A percentile compares a stretch with the other conserved stretches of the same genome.
phyloP scores from a whole-genome alignment of 2,797 vertebrate species.

The Odontamblyopus rebecca region DNA sequence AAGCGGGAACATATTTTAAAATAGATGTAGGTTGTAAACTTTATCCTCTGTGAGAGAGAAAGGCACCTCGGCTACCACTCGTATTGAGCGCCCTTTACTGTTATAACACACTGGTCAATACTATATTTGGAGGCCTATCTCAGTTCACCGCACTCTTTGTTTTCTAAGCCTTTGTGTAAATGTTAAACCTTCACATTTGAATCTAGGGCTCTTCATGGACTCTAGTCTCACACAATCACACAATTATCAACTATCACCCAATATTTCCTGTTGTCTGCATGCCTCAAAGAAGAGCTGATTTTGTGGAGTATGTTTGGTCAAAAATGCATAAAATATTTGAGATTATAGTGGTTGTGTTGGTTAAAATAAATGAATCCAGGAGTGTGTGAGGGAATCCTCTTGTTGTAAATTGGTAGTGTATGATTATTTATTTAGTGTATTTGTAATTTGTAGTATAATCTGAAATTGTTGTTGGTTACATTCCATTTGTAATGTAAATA shows the following conservation, averaged over 20 bases:
- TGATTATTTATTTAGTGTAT: too few species aligned
- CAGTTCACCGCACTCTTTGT: conserved; percentile 6
- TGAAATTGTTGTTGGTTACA: too few species aligned
- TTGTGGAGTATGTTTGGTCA: too few species aligned
- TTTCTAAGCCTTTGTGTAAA: conserved; percentile 21
- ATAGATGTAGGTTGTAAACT: background rate
- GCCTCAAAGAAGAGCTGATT: background rate
- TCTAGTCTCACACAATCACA: conserved; percentile 28
- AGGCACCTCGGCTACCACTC: background rate
- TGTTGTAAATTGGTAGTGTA: too few species aligned
- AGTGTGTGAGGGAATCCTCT: too few species aligned
- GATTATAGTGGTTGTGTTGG: too few species aligned
- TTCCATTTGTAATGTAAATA: too few species aligned
- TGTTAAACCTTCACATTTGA: conserved; percentile 36
- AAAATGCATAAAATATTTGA: too few species aligned
- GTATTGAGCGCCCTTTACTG: background rate
- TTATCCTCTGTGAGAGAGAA: background rate
- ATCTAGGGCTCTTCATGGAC: conserved; percentile 34
- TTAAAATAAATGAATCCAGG: too few species aligned
- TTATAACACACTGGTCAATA: conserved; percentile 9
- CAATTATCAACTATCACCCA: conserved; percentile 8
- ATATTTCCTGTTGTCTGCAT: background rate
- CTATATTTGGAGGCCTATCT: conserved; percentile 25
- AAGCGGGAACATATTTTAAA: background rate
- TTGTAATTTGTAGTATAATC: too few species aligned